A percentile compares a stretch with the other conserved stretches of the same genome.
Evolutionary conservation across 2,888 invertebrate species (phyloP).

Genomic region (Archips xylosteana): DNA sequence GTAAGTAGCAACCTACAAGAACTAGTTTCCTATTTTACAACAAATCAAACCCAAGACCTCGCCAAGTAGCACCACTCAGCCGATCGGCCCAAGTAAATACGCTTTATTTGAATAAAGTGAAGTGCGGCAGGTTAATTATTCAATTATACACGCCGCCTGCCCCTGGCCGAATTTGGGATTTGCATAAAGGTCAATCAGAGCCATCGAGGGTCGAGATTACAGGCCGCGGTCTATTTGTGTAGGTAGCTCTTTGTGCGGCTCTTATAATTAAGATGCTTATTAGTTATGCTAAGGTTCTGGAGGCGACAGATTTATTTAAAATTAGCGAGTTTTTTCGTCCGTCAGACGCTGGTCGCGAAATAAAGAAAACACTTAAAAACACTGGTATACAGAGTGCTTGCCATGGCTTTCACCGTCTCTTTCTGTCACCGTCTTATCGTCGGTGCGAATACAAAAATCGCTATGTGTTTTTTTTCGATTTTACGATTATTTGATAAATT

Average conservation of each 20-base stretch:
- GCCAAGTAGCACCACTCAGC: background rate
- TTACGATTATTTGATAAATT: too few relatives aligned
- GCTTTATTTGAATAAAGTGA: conserved; percentile 53
- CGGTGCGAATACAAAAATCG: too few relatives aligned
- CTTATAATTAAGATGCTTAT: conserved; percentile 37
- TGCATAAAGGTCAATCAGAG: conserved; percentile 79
- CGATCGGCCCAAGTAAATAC: conserved; percentile 7
- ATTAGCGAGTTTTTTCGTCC: background rate
- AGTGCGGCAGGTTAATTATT: conserved; percentile 74
- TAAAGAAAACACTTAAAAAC: too few relatives aligned
- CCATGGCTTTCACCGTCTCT: too few relatives aligned
- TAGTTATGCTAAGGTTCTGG: conserved; percentile 16
- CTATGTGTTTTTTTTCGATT: too few relatives aligned
- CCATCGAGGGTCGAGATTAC: conserved; percentile 65
- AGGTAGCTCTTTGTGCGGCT: conserved; percentile 63
- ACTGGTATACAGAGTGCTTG: too few relatives aligned
- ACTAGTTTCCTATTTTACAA: background rate
- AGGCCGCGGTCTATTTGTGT: conserved; percentile 59
- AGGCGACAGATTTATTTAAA: background rate
- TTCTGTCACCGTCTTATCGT: too few relatives aligned
- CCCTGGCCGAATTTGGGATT: conserved; percentile 64
- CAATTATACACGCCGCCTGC: conserved; percentile 66
- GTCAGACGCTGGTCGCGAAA: too few relatives aligned
- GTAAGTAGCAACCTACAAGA: background rate
- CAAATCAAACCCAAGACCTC: background rate